Evolutionary conservation across 2,888 invertebrate species (phyloP).

Genomic region (Drosophila stalkeri): DNA sequence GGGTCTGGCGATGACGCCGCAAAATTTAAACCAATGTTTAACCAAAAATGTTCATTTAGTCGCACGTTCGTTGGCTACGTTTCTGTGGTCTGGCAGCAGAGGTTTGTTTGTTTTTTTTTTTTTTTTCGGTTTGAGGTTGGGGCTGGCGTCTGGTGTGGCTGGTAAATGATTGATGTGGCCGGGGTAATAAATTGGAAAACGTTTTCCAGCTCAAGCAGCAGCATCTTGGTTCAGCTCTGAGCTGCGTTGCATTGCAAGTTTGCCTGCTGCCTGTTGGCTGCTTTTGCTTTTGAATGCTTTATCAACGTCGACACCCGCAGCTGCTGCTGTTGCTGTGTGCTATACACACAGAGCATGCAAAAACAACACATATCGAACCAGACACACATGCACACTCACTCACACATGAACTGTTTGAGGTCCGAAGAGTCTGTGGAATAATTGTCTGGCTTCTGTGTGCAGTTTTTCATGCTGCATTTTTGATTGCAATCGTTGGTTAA

Average conservation of each 20-base stretch:
- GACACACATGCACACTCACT: neutral
- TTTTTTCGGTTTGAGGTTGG: neutral
- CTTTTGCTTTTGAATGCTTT: constrained; percentile 57
- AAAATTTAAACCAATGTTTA: constrained; percentile 82
- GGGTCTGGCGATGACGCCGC: constrained; percentile 71
- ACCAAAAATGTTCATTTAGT: constrained; percentile 83
- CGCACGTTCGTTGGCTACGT: constrained; percentile 59
- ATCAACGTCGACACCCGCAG: constrained; percentile 76
- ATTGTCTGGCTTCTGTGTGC: constrained; percentile 55
- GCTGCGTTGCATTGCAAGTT: constrained; percentile 40
- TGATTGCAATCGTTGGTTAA: constrained; percentile 68
- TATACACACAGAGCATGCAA: constrained; percentile 40
- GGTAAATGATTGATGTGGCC: constrained; percentile 76
- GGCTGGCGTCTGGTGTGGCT: constrained; percentile 54
- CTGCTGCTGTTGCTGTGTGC: constrained; percentile 25
- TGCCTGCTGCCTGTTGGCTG: constrained; percentile 11
- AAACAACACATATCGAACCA: constrained; percentile 61
- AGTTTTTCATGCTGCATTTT: constrained; percentile 46
- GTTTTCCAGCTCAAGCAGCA: constrained; percentile 60
- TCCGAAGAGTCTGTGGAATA: constrained; percentile 35
- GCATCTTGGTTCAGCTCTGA: constrained; percentile 38
- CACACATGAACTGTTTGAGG: constrained; percentile 28
- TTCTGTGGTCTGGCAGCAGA: constrained; percentile 19
- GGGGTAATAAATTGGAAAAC: constrained; percentile 84
- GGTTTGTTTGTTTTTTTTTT: too few relatives aligned